phyloP scores from a whole-genome alignment of 2,888 invertebrate species.

The Diplazon laetatorius region DNA sequence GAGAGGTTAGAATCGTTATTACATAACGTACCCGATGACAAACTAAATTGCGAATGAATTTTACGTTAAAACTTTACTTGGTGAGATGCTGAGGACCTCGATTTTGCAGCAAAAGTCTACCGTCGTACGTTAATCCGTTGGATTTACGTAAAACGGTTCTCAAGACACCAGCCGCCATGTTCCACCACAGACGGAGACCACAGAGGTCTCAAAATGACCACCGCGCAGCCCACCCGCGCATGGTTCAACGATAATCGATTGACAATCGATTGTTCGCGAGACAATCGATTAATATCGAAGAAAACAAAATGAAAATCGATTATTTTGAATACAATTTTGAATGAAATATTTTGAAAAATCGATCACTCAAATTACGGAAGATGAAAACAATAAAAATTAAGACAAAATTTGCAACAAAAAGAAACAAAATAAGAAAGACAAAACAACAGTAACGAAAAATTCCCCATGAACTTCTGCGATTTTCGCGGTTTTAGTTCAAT shows the following conservation, averaged over 20 bases:
- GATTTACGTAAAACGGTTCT: slow-evolving; percentile 86
- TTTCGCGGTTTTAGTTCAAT: background rate
- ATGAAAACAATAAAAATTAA: no score
- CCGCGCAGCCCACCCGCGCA: background rate
- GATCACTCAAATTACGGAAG: no score
- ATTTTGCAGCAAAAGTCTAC: slow-evolving; percentile 83
- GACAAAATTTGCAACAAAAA: no score
- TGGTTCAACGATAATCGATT: no score
- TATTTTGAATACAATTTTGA: no score
- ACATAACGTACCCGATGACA: slow-evolving; percentile 67
- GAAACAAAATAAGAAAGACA: no score
- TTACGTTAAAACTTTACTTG: slow-evolving; percentile 82
- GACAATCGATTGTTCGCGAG: no score
- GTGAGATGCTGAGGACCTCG: slow-evolving; percentile 83
- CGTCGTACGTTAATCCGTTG: slow-evolving; percentile 81
- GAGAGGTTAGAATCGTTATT: slow-evolving; percentile 68
- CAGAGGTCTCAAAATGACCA: slow-evolving; percentile 11
- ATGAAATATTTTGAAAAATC: no score
- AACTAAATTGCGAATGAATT: slow-evolving; percentile 46
- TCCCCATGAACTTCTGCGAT: no score
- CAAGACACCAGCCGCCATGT: slow-evolving; percentile 79
- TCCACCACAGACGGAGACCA: slow-evolving; percentile 61
- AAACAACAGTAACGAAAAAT: no score
- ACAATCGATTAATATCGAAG: no score
- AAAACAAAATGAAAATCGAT: no score